phyloP scores from a whole-genome alignment of 2,113 vertebrate genomes.

The Aspiorhynchus laticeps region DNA sequence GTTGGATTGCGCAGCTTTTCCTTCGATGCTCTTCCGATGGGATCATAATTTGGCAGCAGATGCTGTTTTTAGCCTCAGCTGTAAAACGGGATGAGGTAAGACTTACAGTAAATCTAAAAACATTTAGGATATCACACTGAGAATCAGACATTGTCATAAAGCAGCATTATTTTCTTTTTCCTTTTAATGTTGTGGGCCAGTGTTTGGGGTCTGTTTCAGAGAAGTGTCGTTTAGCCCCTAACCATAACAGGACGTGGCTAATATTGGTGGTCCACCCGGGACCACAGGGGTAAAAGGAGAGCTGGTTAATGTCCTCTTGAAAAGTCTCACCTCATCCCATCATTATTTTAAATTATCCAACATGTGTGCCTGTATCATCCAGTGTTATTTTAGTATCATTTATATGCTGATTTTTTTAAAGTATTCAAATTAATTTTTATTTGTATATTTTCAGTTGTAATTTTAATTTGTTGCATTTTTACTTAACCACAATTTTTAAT shows the following conservation, averaged over 20 bases:
- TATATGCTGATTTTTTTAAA: no score
- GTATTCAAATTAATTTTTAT: no score
- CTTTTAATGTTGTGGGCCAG: background rate
- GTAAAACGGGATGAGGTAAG: constrained; percentile 33
- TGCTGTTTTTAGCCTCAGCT: constrained; percentile 20
- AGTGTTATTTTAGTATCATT: no score
- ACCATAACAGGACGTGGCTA: background rate
- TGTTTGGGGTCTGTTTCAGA: background rate
- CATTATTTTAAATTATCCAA: background rate
- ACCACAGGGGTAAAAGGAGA: background rate
- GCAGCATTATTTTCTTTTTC: background rate
- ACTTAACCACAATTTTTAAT: no score
- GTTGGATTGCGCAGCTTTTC: background rate
- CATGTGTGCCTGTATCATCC: no score
- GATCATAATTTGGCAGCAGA: constrained; percentile 28
- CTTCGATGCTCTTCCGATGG: constrained; percentile 5
- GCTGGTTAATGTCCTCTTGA: background rate
- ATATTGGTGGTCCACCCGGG: background rate
- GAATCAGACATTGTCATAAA: background rate
- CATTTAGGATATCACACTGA: background rate
- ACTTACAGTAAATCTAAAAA: constrained; percentile 13
- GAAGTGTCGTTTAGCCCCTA: background rate
- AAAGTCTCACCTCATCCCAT: background rate
- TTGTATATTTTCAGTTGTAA: no score
- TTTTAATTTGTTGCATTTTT: no score